phyloP scores from a whole-genome alignment of 1,140 invertebrate species.

The Drosophila ficusphila region DNA sequence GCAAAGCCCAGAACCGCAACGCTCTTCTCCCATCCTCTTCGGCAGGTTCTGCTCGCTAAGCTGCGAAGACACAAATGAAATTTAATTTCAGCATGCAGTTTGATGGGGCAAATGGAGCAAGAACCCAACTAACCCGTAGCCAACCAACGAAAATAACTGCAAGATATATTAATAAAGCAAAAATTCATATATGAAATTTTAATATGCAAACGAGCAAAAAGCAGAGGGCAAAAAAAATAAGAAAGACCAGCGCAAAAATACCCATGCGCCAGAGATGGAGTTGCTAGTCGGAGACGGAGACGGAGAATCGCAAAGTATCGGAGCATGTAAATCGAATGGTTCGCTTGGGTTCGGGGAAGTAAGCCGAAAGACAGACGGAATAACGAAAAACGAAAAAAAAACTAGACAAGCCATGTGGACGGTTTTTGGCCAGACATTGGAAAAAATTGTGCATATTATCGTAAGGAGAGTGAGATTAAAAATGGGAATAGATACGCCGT shows the following conservation, averaged over 20 bases:
- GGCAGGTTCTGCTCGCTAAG: slow-evolving; percentile 18
- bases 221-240: slow-evolving; percentile 48
- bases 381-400: slow-evolving; percentile 9
- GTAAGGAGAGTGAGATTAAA: slow-evolving; percentile 47
- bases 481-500: slow-evolving; percentile 30
- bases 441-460: slow-evolving; percentile 47
- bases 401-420: slow-evolving; percentile 36
- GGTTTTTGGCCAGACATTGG: slow-evolving; percentile 55
- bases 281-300: slow-evolving; percentile 6
- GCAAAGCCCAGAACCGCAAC: slow-evolving; percentile 22
- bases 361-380: slow-evolving; percentile 25
- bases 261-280: slow-evolving; percentile 19
- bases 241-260: slow-evolving; percentile 45
- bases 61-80: slow-evolving; percentile 63
- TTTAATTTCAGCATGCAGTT: slow-evolving; percentile 76
- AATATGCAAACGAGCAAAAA: slow-evolving; percentile 77
- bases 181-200: slow-evolving; percentile 81
- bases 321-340: slow-evolving; percentile 69
- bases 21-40: not conserved
- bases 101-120: slow-evolving; percentile 76
- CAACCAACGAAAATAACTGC: slow-evolving; percentile 75
- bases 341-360: slow-evolving; percentile 23
- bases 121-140: slow-evolving; percentile 62
- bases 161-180: slow-evolving; percentile 79
- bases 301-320: slow-evolving; percentile 61